Conservation (phyloP, 2,888 invertebrate species). For the Pharmacophagus antenor region DNA sequence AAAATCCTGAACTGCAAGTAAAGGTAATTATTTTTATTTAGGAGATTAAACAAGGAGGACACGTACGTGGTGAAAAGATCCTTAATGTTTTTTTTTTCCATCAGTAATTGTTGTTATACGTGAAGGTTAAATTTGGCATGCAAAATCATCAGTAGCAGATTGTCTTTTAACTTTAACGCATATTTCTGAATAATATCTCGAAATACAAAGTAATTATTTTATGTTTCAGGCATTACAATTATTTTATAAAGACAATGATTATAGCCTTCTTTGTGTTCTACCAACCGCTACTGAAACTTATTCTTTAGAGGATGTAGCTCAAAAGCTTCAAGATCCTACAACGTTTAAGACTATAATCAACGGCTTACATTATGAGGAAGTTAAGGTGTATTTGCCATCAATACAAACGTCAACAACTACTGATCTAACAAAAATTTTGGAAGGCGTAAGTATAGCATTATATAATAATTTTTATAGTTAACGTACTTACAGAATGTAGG, state of each 20-base stretch:
- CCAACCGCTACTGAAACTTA: constrained; percentile 38
- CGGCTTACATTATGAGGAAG: constrained; percentile 28
- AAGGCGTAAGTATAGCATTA: constrained; percentile 41
- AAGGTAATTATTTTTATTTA: constrained; percentile 29
- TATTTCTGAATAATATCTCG: no score
- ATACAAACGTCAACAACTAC: constrained; percentile 20
- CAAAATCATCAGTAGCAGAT: no score
- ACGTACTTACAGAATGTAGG: no score
- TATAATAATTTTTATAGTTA: background rate
- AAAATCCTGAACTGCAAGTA: constrained; percentile 29
- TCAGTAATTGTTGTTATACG: no score
- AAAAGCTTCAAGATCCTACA: constrained; percentile 35
- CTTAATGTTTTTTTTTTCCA: no score
- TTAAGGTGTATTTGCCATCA: constrained; percentile 36
- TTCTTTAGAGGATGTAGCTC: constrained; percentile 32
- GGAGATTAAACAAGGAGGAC: background rate
- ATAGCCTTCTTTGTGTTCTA: constrained; percentile 40
- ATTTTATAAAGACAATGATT: constrained; percentile 41
- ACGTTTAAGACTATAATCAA: constrained; percentile 31
- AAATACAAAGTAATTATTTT: background rate
- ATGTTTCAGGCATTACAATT: constrained; percentile 45
- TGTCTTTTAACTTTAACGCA: no score
- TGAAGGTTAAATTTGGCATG: no score
- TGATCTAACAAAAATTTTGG: constrained; percentile 31
- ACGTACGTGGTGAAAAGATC: no score